phyloP scores from a whole-genome alignment of 1,140 invertebrate species.

The Drosophila nebulosa region DNA sequence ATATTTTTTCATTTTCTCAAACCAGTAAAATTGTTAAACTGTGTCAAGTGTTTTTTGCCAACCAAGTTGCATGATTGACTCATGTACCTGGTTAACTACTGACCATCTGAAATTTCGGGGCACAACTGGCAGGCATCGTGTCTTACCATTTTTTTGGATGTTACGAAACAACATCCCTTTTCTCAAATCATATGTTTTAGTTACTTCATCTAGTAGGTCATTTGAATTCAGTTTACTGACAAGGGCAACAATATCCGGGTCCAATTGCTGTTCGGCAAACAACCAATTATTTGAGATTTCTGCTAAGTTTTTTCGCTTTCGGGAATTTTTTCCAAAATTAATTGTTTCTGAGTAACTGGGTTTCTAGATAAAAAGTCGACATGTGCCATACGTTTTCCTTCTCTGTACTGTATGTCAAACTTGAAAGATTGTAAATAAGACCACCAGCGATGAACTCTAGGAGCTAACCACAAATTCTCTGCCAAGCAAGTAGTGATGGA shows the following conservation, averaged over 20 bases:
- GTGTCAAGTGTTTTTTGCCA: constrained; percentile 57
- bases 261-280: not conserved
- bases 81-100: constrained; percentile 61
- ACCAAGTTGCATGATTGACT: constrained; percentile 42
- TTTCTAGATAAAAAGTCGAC: not conserved
- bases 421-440: not conserved
- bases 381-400: too few species aligned
- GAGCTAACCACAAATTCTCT: not conserved
- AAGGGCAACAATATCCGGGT: not conserved
- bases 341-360: too few species aligned
- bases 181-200: constrained; percentile 7
- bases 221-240: not conserved
- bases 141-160: constrained; percentile 16
- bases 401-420: not conserved
- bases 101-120: constrained; percentile 57
- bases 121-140: constrained; percentile 58
- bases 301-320: not conserved
- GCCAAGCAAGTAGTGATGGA: not conserved
- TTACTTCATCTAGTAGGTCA: not conserved
- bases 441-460: not conserved
- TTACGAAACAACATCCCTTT: constrained; percentile 41
- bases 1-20: constrained; percentile 16
- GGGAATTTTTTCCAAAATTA: not conserved
- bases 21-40: constrained; percentile 39
- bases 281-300: not conserved